These are phyloP conservation scores for Nasonia giraulti DNA, from an alignment of 1,140 invertebrate species.

Conservation along the genomic window DNA sequence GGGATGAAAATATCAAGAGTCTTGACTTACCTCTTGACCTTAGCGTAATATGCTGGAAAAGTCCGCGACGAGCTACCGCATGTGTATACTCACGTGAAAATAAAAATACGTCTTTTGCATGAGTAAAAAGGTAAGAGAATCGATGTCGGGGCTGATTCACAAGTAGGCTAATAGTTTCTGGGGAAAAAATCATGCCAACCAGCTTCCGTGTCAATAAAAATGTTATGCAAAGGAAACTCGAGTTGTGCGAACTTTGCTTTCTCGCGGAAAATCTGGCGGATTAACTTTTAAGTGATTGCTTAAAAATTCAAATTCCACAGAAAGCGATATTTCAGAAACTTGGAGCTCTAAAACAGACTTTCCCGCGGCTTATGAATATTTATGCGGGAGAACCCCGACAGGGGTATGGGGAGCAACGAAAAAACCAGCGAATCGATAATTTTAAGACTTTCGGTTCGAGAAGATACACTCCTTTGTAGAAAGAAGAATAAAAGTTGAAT, in stretches of 20 bases:
- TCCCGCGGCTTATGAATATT: constrained; percentile 3
- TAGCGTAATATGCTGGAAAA: too few relatives aligned
- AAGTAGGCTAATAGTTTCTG: not conserved
- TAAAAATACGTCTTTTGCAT: not conserved
- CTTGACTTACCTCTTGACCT: not conserved
- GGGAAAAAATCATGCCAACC: not conserved
- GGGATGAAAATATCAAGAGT: too few relatives aligned
- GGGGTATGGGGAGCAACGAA: not conserved
- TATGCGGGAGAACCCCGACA: not conserved
- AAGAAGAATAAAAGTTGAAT: not conserved
- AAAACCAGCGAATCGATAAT: not conserved
- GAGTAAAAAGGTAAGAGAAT: not conserved
- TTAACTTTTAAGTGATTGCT: constrained; percentile 29
- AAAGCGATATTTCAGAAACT: constrained; percentile 5
- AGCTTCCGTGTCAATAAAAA: constrained; percentile 3
- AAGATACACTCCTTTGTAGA: too few relatives aligned
- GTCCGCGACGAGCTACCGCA: too few relatives aligned
- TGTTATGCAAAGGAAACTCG: constrained; percentile 1
- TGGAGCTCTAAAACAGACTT: constrained; percentile 11
- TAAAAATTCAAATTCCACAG: constrained; percentile 23
- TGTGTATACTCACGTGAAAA: too few relatives aligned
- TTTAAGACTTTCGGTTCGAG: not conserved
- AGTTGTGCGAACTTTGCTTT: not conserved
- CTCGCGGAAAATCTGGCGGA: not conserved
- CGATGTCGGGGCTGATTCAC: not conserved